These are phyloP conservation scores for Atlantisia rogersi DNA, from an alignment of 2,113 vertebrate genomes.

Conservation along the genomic window DNA sequence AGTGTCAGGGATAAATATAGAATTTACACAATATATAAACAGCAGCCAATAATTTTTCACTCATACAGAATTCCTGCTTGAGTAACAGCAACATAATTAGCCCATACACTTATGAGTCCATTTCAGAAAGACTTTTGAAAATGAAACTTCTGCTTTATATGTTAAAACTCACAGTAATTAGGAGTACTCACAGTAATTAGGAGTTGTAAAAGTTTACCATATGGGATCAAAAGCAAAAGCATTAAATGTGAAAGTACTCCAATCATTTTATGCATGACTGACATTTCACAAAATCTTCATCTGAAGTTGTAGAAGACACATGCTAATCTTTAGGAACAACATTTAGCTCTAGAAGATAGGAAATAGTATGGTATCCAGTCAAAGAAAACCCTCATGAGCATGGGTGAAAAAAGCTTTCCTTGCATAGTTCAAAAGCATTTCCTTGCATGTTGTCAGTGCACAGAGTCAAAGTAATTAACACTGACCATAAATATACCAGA, in stretches of 20 bases:
- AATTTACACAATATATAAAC: conserved; percentile 11
- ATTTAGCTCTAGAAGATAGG: neutral
- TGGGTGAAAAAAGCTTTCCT: neutral
- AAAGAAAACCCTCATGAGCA: neutral
- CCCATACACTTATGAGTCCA: neutral
- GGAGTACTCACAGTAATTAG: neutral
- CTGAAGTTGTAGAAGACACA: neutral
- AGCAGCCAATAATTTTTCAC: conserved; percentile 31
- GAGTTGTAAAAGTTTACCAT: neutral
- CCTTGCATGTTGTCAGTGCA: neutral
- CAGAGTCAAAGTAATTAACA: neutral
- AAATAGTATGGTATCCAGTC: neutral
- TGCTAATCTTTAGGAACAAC: neutral
- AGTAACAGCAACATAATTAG: neutral
- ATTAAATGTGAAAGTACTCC: neutral
- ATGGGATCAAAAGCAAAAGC: conserved; percentile 9
- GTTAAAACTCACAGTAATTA: neutral
- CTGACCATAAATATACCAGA: neutral
- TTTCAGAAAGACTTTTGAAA: neutral
- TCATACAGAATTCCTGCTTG: neutral
- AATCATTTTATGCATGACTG: neutral
- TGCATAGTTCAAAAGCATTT: neutral
- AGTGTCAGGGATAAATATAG: conserved; percentile 23
- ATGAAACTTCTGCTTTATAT: neutral
- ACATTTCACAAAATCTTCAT: neutral